Evolutionary conservation across 2,888 invertebrate genomes (phyloP).

Genomic region (Tineola bisselliella): DNA sequence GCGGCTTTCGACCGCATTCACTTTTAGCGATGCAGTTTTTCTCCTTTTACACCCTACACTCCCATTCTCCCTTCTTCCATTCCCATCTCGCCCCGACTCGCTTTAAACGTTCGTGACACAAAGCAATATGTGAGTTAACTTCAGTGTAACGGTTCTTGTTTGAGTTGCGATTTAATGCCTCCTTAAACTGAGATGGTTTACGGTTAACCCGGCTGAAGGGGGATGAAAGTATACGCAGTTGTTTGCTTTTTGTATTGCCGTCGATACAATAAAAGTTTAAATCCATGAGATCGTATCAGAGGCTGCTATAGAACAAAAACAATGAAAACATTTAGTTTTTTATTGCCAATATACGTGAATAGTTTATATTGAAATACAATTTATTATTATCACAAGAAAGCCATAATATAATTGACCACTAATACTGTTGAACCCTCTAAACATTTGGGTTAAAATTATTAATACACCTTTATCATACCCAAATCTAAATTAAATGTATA

Average conservation of each 20-base stretch:
- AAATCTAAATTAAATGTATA: background rate
- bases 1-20: constrained; percentile 68
- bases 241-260: constrained; percentile 55
- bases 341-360: background rate
- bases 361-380: background rate
- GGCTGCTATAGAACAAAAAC: background rate
- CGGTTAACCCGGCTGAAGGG: constrained; percentile 62
- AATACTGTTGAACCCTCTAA: background rate
- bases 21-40: constrained; percentile 68
- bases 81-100: constrained; percentile 39
- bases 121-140: constrained; percentile 68
- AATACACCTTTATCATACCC: background rate
- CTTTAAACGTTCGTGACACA: constrained; percentile 65
- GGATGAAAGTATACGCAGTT: constrained; percentile 57
- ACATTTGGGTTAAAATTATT: background rate
- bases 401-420: background rate
- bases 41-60: constrained; percentile 64
- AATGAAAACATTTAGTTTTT: background rate
- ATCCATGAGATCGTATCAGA: constrained; percentile 31
- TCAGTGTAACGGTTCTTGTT: constrained; percentile 66
- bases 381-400: background rate
- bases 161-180: constrained; percentile 69
- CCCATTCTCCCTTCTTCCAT: constrained; percentile 51
- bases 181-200: constrained; percentile 68
- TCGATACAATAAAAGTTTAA: constrained; percentile 53